Evolutionary conservation across 2,888 invertebrate genomes (phyloP).

Genomic region (Xanthostigma xanthostigma): DNA sequence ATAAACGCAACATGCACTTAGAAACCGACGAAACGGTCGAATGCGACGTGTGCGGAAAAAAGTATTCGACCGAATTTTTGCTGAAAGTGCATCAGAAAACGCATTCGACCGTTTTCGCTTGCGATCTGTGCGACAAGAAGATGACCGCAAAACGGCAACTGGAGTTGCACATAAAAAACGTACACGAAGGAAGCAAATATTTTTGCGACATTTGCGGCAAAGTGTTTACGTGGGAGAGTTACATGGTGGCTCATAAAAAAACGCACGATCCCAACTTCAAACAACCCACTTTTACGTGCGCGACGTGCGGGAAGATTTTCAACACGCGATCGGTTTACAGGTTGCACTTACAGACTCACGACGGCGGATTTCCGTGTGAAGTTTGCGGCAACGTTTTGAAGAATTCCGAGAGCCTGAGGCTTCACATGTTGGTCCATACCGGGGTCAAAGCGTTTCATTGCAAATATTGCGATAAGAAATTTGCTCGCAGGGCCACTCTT

Average conservation of each 20-base stretch:
- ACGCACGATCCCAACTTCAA: too few relatives aligned
- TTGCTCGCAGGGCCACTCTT: too few relatives aligned
- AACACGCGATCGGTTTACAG: slow-evolving; percentile 11
- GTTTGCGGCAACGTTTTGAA: neutral
- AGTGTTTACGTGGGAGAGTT: neutral
- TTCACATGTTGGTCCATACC: too few relatives aligned
- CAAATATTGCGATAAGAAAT: too few relatives aligned
- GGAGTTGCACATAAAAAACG: too few relatives aligned
- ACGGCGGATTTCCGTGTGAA: neutral
- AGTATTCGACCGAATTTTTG: neutral
- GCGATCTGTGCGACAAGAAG: too few relatives aligned
- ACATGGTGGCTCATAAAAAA: neutral
- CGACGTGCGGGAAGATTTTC: slow-evolving; percentile 8
- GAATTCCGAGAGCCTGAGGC: neutral
- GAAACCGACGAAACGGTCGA: neutral
- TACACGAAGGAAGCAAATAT: neutral
- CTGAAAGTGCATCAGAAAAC: neutral
- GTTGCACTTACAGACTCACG: slow-evolving; percentile 14
- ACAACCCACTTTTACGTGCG: neutral
- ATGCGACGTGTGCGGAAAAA: neutral
- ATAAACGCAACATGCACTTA: too few relatives aligned
- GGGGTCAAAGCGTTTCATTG: too few relatives aligned
- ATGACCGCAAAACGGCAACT: too few relatives aligned
- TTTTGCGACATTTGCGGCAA: neutral
- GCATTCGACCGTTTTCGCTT: neutral